Evolutionary conservation across 2,888 invertebrate species (phyloP).

Genomic region (Antheraea yamamai): DNA sequence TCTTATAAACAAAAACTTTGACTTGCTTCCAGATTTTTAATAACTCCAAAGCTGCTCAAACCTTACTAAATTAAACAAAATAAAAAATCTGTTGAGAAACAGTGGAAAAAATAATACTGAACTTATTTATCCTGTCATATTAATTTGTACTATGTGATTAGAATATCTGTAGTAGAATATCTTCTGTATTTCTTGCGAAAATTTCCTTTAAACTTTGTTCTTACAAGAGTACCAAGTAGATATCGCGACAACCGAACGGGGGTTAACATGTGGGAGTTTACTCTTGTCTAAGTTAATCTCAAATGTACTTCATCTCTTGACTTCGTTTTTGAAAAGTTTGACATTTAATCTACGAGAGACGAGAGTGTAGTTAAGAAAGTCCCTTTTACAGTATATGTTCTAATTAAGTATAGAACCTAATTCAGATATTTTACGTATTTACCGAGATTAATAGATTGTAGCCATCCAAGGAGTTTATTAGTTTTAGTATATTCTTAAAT

Average conservation of each 20-base stretch:
- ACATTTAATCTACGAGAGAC: conserved; percentile 13
- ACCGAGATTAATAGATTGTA: background rate
- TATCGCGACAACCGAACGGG: conserved; percentile 24
- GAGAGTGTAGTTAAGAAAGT: conserved; percentile 7
- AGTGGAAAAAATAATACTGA: background rate
- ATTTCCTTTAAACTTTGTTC: conserved; percentile 3
- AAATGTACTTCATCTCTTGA: conserved; percentile 33
- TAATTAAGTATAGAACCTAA: background rate
- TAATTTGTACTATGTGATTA: background rate
- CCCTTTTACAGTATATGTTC: background rate
- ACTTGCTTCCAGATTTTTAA: too few species aligned
- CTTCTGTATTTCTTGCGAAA: background rate
- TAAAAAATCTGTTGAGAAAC: too few species aligned
- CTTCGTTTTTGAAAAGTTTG: conserved; percentile 25
- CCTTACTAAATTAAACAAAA: too few species aligned
- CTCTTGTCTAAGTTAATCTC: conserved; percentile 36
- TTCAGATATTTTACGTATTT: background rate
- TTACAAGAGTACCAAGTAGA: conserved; percentile 21
- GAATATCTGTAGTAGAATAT: background rate
- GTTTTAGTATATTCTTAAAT: background rate
- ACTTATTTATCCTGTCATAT: background rate
- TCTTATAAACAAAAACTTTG: too few species aligned
- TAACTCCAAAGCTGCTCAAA: too few species aligned
- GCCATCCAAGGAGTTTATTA: background rate
- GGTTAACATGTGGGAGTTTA: conserved; percentile 32